Evolutionary conservation across 2,113 vertebrate genomes (phyloP).

Genomic region (Dolichotis patagonum): DNA sequence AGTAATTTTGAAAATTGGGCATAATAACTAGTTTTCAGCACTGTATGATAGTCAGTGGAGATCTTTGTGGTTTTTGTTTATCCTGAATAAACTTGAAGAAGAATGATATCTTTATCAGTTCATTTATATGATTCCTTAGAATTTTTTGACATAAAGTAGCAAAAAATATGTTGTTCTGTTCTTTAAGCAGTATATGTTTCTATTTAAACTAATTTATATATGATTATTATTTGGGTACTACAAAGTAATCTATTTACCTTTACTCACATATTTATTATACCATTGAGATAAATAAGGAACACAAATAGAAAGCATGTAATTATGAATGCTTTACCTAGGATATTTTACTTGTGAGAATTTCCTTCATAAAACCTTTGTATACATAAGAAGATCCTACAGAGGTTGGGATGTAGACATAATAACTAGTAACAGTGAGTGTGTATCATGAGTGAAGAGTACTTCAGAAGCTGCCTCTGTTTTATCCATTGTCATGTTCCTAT

Average conservation of each 20-base stretch:
- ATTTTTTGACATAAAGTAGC: not conserved
- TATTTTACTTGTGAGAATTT: not conserved
- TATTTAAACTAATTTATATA: constrained; percentile 38
- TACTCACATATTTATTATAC: not conserved
- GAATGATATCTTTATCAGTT: constrained; percentile 22
- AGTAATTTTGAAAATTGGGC: not conserved
- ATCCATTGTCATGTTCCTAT: constrained; percentile 22
- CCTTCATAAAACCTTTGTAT: not conserved
- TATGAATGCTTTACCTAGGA: not conserved
- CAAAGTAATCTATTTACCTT: constrained; percentile 32
- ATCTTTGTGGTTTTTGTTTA: not conserved
- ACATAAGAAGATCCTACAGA: not conserved
- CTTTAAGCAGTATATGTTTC: not conserved
- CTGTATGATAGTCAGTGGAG: not conserved
- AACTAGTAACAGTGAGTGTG: constrained; percentile 52
- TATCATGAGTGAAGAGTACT: not conserved
- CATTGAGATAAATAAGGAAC: not conserved
- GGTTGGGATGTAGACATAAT: not conserved
- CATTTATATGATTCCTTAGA: not conserved
- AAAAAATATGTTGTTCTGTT: not conserved
- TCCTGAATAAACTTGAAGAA: not conserved
- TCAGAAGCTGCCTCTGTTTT: not conserved
- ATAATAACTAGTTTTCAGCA: not conserved
- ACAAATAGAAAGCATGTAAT: constrained; percentile 29
- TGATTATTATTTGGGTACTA: constrained; percentile 17